These are phyloP conservation scores for Hirudinaria manillensis DNA, from an alignment of 2,888 invertebrate genomes.

Conservation along the genomic window DNA sequence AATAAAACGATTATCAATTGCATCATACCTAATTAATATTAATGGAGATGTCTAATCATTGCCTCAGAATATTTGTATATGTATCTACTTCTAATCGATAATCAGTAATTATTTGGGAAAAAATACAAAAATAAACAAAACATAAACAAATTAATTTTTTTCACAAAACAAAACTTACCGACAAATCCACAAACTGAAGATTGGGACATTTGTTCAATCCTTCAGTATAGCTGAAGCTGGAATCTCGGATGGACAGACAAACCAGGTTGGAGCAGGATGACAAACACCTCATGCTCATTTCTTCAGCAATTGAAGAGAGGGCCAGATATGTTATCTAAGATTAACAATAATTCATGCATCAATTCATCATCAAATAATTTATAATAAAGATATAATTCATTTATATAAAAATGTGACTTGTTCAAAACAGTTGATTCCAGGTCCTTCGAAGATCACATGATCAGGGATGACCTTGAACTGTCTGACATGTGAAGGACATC, in stretches of 20 bases:
- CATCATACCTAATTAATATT: background rate
- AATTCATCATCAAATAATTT: background rate
- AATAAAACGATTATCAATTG: background rate
- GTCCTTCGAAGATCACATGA: background rate
- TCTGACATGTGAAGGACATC: background rate
- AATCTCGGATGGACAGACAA: background rate
- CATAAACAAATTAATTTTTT: too few species aligned
- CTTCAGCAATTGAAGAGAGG: background rate
- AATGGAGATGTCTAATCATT: too few species aligned
- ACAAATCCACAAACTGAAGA: constrained; percentile 4
- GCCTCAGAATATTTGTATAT: too few species aligned
- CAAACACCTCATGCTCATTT: background rate
- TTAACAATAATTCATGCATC: background rate
- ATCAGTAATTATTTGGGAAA: too few species aligned
- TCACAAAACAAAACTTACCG: background rate
- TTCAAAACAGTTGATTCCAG: background rate
- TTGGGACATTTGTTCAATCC: background rate
- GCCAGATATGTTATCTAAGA: background rate
- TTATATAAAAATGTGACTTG: background rate
- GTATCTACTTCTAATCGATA: too few species aligned
- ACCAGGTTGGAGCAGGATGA: background rate
- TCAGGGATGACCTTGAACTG: background rate
- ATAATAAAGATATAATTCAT: background rate
- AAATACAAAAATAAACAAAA: too few species aligned
- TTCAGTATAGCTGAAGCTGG: background rate